Base-by-base conservation (phyloP, 2,888 invertebrate species). In the Agriopis leucophaearia region DNA sequence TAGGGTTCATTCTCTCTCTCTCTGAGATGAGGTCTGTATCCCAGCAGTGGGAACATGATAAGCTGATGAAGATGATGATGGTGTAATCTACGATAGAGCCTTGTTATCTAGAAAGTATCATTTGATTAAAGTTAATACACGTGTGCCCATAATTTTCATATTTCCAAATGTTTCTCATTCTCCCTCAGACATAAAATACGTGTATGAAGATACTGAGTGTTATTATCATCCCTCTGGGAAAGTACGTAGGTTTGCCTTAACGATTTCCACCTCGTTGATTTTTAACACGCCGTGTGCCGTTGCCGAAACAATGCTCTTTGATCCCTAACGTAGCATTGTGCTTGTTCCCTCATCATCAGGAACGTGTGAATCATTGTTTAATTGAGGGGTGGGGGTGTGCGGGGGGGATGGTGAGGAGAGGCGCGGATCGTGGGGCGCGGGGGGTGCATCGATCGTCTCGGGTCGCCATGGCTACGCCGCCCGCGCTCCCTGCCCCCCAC, bases 311-410 rank as follows among this genome's bases (percentile, higher is more conserved):
- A 75, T 75, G 70, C 68, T 73, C 72, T 72, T 72, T 72, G 75
- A 75, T 74, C 72, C 67, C 64, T 58, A 27, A 52, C 51, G 51
- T 78, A 74, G 73, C 78, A 82, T 82, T 81, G 82, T 83, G 81
- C 78, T 79, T 83, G 82, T 56, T 68, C 71, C 50, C 59, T 74
- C 67, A 71, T 72, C 83, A 84, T 87, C 84, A 83, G 84, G 78
- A 85, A 82, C 86, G 90, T 88, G 89, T 88, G 90, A 93, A 92
- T 91, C 89, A 90, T 92, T 90, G 91, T 90, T 91, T 92, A 91
- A 92, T 92, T 90, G 91, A 87, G 88, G 85, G 83, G 83, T 72
- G 78, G 76, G 81, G 78, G 85, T 16, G 44, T 66, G 79, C 69
- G 81, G 70, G 83, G 83, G 77, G 81, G 73, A 71, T 79, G 80